These are phyloP conservation scores for Diplogasteroides magnus DNA, from an alignment of 1,140 invertebrate species.

Conservation along the genomic window DNA sequence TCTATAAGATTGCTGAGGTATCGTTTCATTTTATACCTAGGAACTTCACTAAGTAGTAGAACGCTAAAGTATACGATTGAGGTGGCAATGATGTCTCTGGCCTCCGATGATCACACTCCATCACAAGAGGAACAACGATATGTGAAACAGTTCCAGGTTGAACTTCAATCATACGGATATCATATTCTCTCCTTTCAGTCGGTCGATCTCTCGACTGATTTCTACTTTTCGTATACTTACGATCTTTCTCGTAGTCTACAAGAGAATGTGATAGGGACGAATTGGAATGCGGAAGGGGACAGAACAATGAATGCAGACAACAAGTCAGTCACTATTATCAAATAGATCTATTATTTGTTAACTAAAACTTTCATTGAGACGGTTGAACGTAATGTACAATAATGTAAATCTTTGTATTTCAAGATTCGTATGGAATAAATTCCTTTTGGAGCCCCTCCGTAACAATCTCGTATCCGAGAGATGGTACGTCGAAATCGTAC, in stretches of 20 bases:
- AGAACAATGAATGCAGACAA: conserved; percentile 20
- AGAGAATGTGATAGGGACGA: conserved; percentile 41
- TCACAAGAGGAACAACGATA: conserved; percentile 47
- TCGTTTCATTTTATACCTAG: no score
- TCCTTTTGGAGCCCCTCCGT: conserved; percentile 46
- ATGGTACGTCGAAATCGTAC: conserved; percentile 49
- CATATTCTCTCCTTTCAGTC: conserved; percentile 33
- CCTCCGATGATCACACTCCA: conserved; percentile 27
- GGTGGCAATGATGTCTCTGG: conserved; percentile 52
- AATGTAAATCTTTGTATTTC: no score
- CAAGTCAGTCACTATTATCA: conserved; percentile 26
- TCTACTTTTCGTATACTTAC: conserved; percentile 56
- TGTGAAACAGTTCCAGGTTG: conserved; percentile 48
- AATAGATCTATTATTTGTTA: not conserved
- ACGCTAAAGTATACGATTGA: no score
- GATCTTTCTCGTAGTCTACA: conserved; percentile 51
- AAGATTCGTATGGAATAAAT: conserved; percentile 55
- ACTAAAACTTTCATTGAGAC: no score
- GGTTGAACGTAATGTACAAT: no score
- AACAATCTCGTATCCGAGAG: conserved; percentile 38
- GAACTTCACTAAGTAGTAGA: no score
- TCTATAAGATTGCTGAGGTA: conserved; percentile 54
- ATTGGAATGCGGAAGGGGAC: conserved; percentile 14
- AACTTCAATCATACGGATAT: not conserved
- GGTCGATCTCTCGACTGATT: conserved; percentile 53